Base-by-base conservation (phyloP, 2,797 vertebrate species). In the Gobionotothen gibberifrons region DNA sequence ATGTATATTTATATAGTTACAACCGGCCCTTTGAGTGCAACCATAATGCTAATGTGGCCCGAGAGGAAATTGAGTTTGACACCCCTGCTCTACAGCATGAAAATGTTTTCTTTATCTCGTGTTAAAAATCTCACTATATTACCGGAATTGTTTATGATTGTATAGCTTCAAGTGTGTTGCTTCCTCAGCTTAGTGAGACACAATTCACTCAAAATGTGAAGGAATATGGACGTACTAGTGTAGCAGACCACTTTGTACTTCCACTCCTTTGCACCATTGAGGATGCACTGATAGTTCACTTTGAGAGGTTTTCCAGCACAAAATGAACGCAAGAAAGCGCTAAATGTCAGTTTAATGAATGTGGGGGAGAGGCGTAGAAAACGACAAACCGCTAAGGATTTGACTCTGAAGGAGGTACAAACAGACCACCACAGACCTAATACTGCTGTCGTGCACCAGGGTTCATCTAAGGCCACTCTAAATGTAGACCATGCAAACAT, bases 401-500 rank as follows among this genome's bases (percentile, higher is more conserved):
- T 56, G 7, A 49, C 9, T 62, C 29, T 72, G 44, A 62, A 51
- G 16, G 32, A 5, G 9, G 1, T 42, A 29, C 43, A 56, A n/a
- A 51, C 15, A 43, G 4, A 61, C 51, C 56, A 68, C n/a, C 39
- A 4, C 10, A 29, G 26, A 26, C 13, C 51, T 53, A 9, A 15
- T 44, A 53, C n/a, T 42, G 19, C 44, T 44, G 39, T 49, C 36
- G 22, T 36, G 36, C 53, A 64, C 40, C 22, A 58, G 2, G 42
- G 29, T 10, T 46, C 32, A 69, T 48, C 29, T 44, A 17, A 10
- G 39, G 44, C 57, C 29, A 11, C 22, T 57, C 36, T 73, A 55
- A 69, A 58, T 42, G 36, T 61, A 52, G 36, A 57, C 39, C 19
- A 62, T 1, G 3, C 8, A 63, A 21, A 57, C 44, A 54, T 58